Conservation (phyloP, 2,888 invertebrate genomes). For the Xanthia togata region DNA sequence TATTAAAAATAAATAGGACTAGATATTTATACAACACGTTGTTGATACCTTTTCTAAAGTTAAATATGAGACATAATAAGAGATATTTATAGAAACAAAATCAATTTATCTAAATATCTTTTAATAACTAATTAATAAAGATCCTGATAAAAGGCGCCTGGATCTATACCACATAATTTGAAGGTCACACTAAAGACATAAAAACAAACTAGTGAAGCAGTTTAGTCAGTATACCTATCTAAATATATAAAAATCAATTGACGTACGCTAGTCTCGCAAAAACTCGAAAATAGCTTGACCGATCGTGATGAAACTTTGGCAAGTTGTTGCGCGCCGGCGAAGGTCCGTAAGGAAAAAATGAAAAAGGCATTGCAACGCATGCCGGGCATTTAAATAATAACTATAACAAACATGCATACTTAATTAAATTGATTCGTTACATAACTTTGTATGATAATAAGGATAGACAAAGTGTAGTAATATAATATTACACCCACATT, state of each 20-base stretch:
- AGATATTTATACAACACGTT: neutral
- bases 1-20: slow-evolving; percentile 11
- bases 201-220: slow-evolving; percentile 17
- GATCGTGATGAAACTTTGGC: too few species aligned
- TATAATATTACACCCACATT: neutral
- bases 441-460: neutral
- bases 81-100: neutral
- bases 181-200: neutral
- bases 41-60: neutral
- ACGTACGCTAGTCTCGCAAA: too few species aligned
- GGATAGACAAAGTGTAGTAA: too few species aligned
- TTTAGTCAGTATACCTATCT: neutral
- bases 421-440: neutral
- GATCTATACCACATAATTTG: neutral
- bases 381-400: slow-evolving; percentile 6
- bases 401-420: neutral
- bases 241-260: too few species aligned
- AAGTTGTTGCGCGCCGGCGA: too few species aligned
- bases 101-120: neutral
- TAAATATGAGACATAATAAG: too few species aligned
- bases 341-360: too few species aligned
- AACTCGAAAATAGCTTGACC: too few species aligned
- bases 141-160: neutral
- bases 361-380: too few species aligned
- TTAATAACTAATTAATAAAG: neutral